A percentile compares a stretch with the other conserved stretches of the same genome.
Conservation (phyloP, 2,888 invertebrate genomes). For the Malachius bipustulatus region DNA sequence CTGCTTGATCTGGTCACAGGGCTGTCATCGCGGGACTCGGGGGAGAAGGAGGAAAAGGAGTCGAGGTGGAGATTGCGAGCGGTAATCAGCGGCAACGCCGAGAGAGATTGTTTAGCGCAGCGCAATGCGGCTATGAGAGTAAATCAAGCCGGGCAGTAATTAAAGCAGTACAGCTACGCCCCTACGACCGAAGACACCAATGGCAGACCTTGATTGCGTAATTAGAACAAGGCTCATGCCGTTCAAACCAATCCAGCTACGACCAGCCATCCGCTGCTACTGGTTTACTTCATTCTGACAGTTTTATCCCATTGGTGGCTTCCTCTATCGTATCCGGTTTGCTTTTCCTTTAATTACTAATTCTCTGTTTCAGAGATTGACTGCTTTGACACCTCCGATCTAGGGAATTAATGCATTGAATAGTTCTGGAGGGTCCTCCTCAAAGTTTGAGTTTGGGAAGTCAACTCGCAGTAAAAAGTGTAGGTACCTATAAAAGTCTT, state of each 20-base stretch:
- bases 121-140: conserved; percentile 9
- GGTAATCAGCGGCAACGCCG: background rate
- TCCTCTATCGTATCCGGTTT: too few relatives aligned
- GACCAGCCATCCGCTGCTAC: conserved; percentile 9
- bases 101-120: background rate
- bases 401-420: too few relatives aligned
- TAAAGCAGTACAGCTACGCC: conserved; percentile 14
- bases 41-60: too few relatives aligned
- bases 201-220: conserved; percentile 15
- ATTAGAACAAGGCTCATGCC: conserved; percentile 16
- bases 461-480: too few relatives aligned
- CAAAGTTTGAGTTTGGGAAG: too few relatives aligned
- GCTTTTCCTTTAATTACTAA: too few relatives aligned
- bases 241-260: conserved; percentile 13
- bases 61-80: background rate
- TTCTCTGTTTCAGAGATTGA: too few relatives aligned
- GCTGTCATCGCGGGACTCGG: too few relatives aligned
- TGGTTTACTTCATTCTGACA: conserved; percentile 9
- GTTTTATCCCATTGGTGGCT: background rate
- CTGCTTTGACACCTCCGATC: too few relatives aligned
- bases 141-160: conserved; percentile 14
- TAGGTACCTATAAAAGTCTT: too few relatives aligned
- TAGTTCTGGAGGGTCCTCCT: too few relatives aligned
- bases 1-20: too few relatives aligned
- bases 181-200: conserved; percentile 8